Evolutionary conservation across 2,113 vertebrate species (phyloP), one percentile per base, ranked within the genome.

Genomic region (Forbesichthys papilliferus): DNA sequence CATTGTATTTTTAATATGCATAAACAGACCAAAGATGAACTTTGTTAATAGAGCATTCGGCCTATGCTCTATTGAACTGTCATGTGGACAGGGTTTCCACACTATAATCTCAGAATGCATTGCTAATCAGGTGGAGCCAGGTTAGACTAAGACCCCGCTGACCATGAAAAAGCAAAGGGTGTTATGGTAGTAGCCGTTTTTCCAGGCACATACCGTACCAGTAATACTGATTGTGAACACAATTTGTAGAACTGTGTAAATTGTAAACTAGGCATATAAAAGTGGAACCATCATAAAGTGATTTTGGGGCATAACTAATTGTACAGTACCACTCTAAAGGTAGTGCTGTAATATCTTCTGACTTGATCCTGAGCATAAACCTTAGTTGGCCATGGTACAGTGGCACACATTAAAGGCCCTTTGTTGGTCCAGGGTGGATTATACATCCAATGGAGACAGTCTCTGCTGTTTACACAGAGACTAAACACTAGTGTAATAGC

Each of bases 231-330:
- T 74, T 67, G 58, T 48, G 33, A 33, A n/a, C 3, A 53, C 64
- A 71, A 51, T 47, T 16, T 52, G 55, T 74, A 80, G 33, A 42
- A 48, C 53, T n/a, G 12, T 58, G 67, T 68, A 58, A 62, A 68
- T 64, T 11, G 62, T 54, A 42, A 75, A 66, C 18, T 61, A 70
- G 70, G 54, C 59, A 34, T 18, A 46, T 34, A 42, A 66, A 58
- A 71, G 63, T 81, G 57, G 65, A 48, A 58, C 16, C 58, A 5
- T 59, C 53, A 27, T 57, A 69, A 78, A 75, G 79, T 75, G 66
- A 51, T 67, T 75, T 65, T 66, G 47, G n/a, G 46, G 63, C 66
- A 79, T 76, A 81, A 64, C 69, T 75, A 76, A 64, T 27, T 27
- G 27, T 27, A 27, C 27, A 27, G 2, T 27, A 27, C 46, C 68